Conservation (phyloP, 1,140 invertebrate species). For the Atopsyche davidsoni region DNA sequence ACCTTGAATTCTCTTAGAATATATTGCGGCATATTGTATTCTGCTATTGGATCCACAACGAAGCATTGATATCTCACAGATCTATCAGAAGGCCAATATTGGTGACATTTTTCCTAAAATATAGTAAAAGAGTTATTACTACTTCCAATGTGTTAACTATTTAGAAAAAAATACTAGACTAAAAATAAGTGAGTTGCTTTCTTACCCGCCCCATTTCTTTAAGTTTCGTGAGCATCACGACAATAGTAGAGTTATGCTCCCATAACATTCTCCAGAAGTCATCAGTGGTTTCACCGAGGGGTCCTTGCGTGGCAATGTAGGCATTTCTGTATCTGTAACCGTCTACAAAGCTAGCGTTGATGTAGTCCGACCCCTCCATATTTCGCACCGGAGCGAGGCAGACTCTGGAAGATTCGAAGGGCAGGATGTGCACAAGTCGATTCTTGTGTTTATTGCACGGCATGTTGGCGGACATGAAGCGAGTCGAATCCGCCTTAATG, state of each 20-base stretch:
- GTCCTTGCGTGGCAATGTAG: slow-evolving; percentile 98
- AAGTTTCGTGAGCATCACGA: slow-evolving; percentile 97
- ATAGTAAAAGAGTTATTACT: neutral
- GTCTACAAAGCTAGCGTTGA: slow-evolving; percentile 98
- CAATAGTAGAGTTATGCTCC: slow-evolving; percentile 99
- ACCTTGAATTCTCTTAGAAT: slow-evolving; percentile 97
- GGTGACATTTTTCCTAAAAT: slow-evolving; percentile 90
- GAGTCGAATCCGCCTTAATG: slow-evolving; percentile 88
- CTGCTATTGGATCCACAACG: slow-evolving; percentile 97
- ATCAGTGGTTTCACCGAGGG: slow-evolving; percentile 89
- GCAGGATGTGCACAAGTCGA: slow-evolving; percentile 92
- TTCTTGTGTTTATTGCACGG: slow-evolving; percentile 98
- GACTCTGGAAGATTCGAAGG: slow-evolving; percentile 92
- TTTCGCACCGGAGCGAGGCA: slow-evolving; percentile 86
- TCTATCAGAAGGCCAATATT: slow-evolving; percentile 98
- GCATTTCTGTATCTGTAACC: slow-evolving; percentile 86
- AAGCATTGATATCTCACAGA: slow-evolving; percentile 94
- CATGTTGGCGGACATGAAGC: slow-evolving; percentile 93
- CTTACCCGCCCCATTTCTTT: slow-evolving; percentile 94
- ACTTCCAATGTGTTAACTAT: neutral
- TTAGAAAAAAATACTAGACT: neutral
- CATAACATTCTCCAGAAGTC: slow-evolving; percentile 99
- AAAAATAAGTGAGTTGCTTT: slow-evolving; percentile 13
- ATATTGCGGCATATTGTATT: slow-evolving; percentile 99
- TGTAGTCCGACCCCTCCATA: slow-evolving; percentile 96